Evolutionary conservation across 1,140 invertebrate species (phyloP).

Genomic region (Pogonomyrmex californicus): DNA sequence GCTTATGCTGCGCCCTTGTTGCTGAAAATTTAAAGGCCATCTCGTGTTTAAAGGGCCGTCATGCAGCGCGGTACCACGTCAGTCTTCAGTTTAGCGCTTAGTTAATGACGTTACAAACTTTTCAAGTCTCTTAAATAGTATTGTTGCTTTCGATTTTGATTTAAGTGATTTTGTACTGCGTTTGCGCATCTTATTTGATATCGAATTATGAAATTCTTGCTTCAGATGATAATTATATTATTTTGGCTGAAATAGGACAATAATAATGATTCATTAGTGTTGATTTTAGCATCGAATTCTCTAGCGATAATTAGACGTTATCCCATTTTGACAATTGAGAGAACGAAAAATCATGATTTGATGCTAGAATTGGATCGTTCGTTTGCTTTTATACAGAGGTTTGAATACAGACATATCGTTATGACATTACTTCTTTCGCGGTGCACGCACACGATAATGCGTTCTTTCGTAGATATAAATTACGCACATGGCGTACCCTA

Average conservation of each 20-base stretch:
- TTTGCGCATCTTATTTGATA: background rate
- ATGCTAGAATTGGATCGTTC: background rate
- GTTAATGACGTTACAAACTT: constrained; percentile 15
- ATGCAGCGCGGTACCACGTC: background rate
- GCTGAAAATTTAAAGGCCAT: constrained; percentile 57
- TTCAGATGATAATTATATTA: constrained; percentile 13
- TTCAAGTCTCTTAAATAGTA: background rate
- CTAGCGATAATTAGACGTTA: constrained; percentile 12
- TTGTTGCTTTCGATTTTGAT: background rate
- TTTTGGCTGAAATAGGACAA: background rate
- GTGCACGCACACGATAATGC: constrained; percentile 30
- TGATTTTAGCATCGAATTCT: constrained; percentile 23
- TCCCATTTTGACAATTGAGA: background rate
- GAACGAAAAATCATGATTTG: background rate
- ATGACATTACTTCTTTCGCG: constrained; percentile 16
- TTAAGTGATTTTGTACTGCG: background rate
- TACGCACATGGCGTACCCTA: constrained; percentile 72
- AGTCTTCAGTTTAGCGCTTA: background rate
- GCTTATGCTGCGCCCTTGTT: constrained; percentile 23
- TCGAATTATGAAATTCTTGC: constrained; percentile 17
- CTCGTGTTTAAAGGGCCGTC: constrained; percentile 13
- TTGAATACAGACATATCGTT: constrained; percentile 12
- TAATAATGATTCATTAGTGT: background rate
- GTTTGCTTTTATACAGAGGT: background rate
- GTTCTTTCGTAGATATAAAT: constrained; percentile 69